Conservation (phyloP, 2,888 invertebrate genomes). For the Synergus laeviventris region DNA sequence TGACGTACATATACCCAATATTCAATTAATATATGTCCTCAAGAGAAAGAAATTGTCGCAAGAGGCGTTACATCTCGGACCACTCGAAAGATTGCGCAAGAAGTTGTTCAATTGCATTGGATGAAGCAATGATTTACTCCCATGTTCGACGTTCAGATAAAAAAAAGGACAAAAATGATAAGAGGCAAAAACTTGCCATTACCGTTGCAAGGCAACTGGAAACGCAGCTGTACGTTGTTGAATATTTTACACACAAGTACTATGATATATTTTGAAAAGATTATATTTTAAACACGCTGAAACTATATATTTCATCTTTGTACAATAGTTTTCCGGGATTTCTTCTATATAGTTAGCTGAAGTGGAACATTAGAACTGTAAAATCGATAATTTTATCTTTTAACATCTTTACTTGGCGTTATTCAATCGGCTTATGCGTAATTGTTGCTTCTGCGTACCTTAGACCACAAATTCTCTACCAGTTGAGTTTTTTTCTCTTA, state of each 20-base stretch:
- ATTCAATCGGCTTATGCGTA: conserved; percentile 25
- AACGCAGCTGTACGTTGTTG: neutral
- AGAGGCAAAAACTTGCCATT: conserved; percentile 8
- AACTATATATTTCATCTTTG: neutral
- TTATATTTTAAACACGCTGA: too few species aligned
- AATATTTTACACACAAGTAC: conserved; percentile 9
- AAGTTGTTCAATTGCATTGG: conserved; percentile 20
- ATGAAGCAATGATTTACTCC: conserved; percentile 26
- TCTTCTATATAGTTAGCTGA: neutral
- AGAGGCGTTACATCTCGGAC: neutral
- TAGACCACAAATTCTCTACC: conserved; percentile 60
- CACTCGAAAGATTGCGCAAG: neutral
- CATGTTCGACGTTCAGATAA: conserved; percentile 15
- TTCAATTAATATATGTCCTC: neutral
- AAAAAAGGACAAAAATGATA: conserved; percentile 19
- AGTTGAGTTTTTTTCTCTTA: conserved; percentile 62
- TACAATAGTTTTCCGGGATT: neutral
- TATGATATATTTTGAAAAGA: too few species aligned
- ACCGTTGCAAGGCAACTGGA: neutral
- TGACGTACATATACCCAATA: neutral
- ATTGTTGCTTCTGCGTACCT: conserved; percentile 23
- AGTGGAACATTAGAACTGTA: conserved; percentile 19
- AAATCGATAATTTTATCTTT: conserved; percentile 27
- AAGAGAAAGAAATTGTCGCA: neutral
- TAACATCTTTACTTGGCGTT: conserved; percentile 23